Evolutionary conservation across 2,888 invertebrate species (phyloP).

Genomic region (Heliconius sara): DNA sequence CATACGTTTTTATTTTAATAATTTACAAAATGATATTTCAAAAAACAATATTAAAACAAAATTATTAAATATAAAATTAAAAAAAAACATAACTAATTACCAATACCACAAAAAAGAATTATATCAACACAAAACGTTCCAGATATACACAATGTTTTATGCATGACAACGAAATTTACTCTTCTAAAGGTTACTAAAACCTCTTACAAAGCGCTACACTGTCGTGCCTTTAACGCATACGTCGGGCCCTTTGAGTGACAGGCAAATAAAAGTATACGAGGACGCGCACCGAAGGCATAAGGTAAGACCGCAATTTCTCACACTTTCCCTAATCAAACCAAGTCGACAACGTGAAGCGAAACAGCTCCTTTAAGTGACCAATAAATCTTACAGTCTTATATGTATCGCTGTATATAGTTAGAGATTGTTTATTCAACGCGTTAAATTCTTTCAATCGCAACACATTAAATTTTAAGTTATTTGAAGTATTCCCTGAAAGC

Average conservation of each 20-base stretch:
- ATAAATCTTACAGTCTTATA: conserved; percentile 43
- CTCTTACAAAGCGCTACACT: conserved; percentile 73
- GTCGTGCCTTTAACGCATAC: conserved; percentile 69
- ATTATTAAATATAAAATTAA: not conserved
- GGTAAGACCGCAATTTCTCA: conserved; percentile 60
- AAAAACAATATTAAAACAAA: not conserved
- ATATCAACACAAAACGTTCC: conserved; percentile 52
- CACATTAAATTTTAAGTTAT: not conserved
- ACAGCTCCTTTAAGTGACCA: conserved; percentile 47
- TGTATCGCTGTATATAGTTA: conserved; percentile 24
- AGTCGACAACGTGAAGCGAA: conserved; percentile 51
- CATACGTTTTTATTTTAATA: too few species aligned
- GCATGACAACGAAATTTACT: conserved; percentile 79
- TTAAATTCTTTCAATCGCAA: not conserved
- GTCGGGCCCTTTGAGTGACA: conserved; percentile 76
- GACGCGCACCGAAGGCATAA: conserved; percentile 47
- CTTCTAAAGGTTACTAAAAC: conserved; percentile 71
- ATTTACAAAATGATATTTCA: too few species aligned
- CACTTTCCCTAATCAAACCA: conserved; percentile 65
- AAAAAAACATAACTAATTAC: not conserved
- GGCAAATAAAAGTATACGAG: conserved; percentile 78
- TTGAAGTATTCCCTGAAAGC: not conserved
- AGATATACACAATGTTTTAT: conserved; percentile 65
- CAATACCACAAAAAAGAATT: not conserved
- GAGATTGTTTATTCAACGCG: conserved; percentile 16